Evolutionary conservation across 2,113 vertebrate genomes (phyloP).

Genomic region (Bagarius yarrelli): DNA sequence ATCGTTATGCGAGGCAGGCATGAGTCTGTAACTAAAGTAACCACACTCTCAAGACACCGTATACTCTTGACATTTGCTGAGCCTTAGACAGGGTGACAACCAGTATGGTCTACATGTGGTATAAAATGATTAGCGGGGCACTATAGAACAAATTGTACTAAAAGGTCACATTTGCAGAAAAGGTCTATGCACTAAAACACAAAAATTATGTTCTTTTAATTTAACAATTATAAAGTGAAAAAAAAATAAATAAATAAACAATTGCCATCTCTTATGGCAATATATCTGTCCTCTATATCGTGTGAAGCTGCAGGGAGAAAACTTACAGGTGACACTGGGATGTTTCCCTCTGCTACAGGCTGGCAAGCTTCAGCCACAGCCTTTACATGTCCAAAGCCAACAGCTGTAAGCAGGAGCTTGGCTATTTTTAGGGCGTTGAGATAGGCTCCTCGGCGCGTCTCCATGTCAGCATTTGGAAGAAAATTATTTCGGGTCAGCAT

Average conservation of each 20-base stretch:
- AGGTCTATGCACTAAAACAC: neutral
- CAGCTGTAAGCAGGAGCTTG: conserved; percentile 93
- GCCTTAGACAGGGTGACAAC: neutral
- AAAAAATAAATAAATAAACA: neutral
- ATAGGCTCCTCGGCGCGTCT: conserved; percentile 95
- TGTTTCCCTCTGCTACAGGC: conserved; percentile 87
- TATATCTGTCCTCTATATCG: neutral
- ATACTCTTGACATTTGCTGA: conserved; percentile 56
- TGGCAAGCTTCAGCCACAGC: conserved; percentile 97
- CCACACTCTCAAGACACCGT: conserved; percentile 40
- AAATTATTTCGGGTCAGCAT: conserved; percentile 99
- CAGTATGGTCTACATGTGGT: conserved; percentile 34
- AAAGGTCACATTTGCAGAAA: conserved; percentile 43
- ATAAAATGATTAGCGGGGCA: conserved; percentile 13
- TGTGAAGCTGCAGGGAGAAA: conserved; percentile 12
- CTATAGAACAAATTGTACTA: neutral
- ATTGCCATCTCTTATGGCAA: no score
- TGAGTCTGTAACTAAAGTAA: neutral
- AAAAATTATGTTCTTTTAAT: neutral
- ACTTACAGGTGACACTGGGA: conserved; percentile 88
- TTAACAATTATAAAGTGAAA: neutral
- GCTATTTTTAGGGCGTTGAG: conserved; percentile 97
- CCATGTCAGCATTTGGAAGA: conserved; percentile 97
- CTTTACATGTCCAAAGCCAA: conserved; percentile 95
- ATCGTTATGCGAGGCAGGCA: conserved; percentile 7